A percentile compares a stretch with the other conserved stretches of the same genome.
Evolutionary conservation across 2,797 vertebrate genomes (phyloP).

Genomic region (Heliangelus exortis): DNA sequence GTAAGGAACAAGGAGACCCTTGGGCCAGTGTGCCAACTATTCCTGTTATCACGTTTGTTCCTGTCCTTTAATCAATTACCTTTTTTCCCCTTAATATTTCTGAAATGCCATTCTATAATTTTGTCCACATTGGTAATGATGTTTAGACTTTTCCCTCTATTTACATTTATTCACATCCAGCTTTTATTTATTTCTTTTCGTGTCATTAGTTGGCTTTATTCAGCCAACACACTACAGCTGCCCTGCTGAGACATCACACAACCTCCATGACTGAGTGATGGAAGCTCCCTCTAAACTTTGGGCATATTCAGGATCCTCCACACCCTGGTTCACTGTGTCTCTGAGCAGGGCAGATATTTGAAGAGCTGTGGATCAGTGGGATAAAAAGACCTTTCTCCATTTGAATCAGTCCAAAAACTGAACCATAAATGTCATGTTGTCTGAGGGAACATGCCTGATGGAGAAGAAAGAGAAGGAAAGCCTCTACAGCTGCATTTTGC

Average conservation of each 20-base stretch:
- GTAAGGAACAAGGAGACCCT: neutral
- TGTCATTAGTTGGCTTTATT: neutral
- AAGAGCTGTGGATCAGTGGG: neutral
- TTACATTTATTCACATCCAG: neutral
- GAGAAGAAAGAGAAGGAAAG: neutral
- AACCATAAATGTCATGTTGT: neutral
- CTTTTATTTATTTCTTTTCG: neutral
- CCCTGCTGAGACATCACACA: neutral
- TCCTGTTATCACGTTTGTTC: neutral
- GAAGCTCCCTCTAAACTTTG: neutral
- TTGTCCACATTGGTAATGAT: neutral
- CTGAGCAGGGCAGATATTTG: neutral
- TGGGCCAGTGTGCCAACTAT: neutral
- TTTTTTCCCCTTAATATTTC: neutral
- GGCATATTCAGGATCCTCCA: neutral
- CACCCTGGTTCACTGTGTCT: neutral
- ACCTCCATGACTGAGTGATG: neutral
- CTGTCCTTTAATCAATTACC: neutral
- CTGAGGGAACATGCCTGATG: neutral
- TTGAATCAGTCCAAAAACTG: neutral
- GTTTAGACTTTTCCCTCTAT: neutral
- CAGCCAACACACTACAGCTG: neutral
- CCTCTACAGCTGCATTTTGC: neutral
- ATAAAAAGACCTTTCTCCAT: neutral
- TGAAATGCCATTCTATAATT: neutral